phyloP scores from a whole-genome alignment of 2,797 vertebrate species.

The Bryconaethiops microstoma region DNA sequence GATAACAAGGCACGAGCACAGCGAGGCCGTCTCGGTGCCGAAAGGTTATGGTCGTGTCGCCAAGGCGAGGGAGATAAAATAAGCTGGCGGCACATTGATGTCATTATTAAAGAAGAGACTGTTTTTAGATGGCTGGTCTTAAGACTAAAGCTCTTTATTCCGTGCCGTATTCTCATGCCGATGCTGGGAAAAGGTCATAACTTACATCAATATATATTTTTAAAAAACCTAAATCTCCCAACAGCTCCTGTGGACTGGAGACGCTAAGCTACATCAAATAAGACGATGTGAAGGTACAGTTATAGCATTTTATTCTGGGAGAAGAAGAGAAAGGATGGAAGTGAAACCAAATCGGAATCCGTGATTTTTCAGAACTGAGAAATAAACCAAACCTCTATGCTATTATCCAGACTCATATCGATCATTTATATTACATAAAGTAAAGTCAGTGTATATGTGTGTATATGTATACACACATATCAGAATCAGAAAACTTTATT shows the following conservation, averaged over 20 bases:
- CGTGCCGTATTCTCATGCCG: conserved; percentile 19
- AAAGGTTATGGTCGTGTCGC: conserved; percentile 1
- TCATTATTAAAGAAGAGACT: conserved; percentile 28
- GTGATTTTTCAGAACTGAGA: not conserved
- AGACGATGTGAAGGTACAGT: not conserved
- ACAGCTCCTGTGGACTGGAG: conserved; percentile 7
- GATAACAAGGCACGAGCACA: not conserved
- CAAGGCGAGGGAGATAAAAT: not conserved
- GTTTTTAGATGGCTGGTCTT: conserved; percentile 16
- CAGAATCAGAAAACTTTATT: too few species aligned
- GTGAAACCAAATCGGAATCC: not conserved
- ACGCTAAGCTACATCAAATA: conserved; percentile 16
- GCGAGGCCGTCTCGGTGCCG: not conserved
- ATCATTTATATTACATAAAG: too few species aligned
- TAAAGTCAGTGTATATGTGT: too few species aligned
- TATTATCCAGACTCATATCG: too few species aligned
- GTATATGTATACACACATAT: too few species aligned
- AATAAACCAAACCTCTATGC: too few species aligned
- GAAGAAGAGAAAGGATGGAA: not conserved
- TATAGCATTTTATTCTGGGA: not conserved
- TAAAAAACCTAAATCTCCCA: conserved; percentile 22
- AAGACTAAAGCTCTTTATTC: conserved; percentile 34
- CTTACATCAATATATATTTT: conserved; percentile 40
- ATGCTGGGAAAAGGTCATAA: conserved; percentile 28
- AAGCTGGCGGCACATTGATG: not conserved